Evolutionary conservation across 1,140 invertebrate genomes (phyloP).

Genomic region (Drosophila sucinea): DNA sequence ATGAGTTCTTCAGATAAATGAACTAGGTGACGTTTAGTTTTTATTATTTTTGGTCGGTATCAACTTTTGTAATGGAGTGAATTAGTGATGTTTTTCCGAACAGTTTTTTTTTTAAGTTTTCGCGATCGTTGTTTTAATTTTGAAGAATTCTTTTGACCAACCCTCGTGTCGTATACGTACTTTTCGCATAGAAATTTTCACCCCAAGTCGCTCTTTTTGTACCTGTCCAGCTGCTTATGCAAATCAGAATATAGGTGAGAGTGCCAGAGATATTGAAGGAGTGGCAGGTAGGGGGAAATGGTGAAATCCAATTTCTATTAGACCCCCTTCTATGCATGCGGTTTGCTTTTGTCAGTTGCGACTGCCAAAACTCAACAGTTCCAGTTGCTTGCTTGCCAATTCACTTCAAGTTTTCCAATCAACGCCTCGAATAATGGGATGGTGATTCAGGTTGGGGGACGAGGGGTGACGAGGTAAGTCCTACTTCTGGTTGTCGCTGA

Average conservation of each 20-base stretch:
- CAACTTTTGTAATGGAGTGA: too few species aligned
- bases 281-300: background rate
- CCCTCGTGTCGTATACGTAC: constrained; percentile 7
- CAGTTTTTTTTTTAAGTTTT: background rate
- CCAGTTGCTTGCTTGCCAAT: constrained; percentile 14
- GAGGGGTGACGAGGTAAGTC: background rate
- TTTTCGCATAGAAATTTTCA: constrained; percentile 5
- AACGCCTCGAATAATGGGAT: constrained; percentile 3
- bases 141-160: background rate
- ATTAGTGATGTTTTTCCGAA: too few species aligned
- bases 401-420: constrained; percentile 21
- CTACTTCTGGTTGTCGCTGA: constrained; percentile 1
- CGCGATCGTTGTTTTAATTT: background rate
- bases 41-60: too few species aligned
- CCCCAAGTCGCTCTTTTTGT: constrained; percentile 15
- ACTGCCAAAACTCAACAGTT: constrained; percentile 28
- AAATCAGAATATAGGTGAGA: constrained; percentile 30
- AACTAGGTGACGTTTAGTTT: too few species aligned
- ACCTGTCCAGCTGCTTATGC: constrained; percentile 53
- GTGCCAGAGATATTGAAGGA: background rate
- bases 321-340: constrained; percentile 15
- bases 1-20: background rate
- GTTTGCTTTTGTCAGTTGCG: constrained; percentile 22
- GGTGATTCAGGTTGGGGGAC: background rate
- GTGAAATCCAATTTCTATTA: constrained; percentile 37